Evolutionary conservation across 2,113 vertebrate species (phyloP).

Genomic region (Scalopus aquaticus): DNA sequence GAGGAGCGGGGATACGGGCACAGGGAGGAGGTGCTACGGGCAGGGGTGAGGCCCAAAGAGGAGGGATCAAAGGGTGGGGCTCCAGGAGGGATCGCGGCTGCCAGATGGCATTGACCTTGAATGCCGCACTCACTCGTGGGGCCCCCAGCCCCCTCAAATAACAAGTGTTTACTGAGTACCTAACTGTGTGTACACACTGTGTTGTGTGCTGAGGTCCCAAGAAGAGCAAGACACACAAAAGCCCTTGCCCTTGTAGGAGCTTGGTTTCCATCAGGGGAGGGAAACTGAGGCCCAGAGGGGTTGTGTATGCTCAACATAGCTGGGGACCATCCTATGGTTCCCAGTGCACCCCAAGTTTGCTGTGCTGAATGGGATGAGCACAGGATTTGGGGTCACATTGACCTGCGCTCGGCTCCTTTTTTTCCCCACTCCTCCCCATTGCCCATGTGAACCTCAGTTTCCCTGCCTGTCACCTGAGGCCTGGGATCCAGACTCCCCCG

Average conservation of each 20-base stretch:
- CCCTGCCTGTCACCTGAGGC: background rate
- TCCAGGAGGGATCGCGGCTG: too few relatives aligned
- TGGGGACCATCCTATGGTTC: too few relatives aligned
- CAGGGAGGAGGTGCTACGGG: background rate
- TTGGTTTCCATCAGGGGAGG: background rate
- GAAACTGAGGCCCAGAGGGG: background rate
- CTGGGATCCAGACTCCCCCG: background rate
- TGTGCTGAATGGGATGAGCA: background rate
- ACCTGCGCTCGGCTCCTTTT: background rate
- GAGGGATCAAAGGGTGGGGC: background rate
- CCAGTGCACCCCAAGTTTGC: background rate
- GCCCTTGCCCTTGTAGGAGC: background rate
- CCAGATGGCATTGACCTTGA: background rate
- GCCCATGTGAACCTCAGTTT: background rate
- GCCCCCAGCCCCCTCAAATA: too few relatives aligned
- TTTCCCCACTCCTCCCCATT: background rate
- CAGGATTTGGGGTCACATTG: background rate
- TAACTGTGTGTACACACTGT: accelerated
- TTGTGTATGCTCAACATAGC: too few relatives aligned
- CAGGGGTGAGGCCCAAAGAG: background rate
- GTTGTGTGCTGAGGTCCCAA: background rate
- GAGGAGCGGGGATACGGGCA: background rate
- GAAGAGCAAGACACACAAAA: background rate
- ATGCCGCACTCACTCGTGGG: background rate
- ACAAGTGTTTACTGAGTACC: background rate